A percentile compares a stretch with the other conserved stretches of the same genome.
These are phyloP conservation scores for Hormaphis cornu DNA, from an alignment of 1,140 invertebrate species.

Conservation along the genomic window DNA sequence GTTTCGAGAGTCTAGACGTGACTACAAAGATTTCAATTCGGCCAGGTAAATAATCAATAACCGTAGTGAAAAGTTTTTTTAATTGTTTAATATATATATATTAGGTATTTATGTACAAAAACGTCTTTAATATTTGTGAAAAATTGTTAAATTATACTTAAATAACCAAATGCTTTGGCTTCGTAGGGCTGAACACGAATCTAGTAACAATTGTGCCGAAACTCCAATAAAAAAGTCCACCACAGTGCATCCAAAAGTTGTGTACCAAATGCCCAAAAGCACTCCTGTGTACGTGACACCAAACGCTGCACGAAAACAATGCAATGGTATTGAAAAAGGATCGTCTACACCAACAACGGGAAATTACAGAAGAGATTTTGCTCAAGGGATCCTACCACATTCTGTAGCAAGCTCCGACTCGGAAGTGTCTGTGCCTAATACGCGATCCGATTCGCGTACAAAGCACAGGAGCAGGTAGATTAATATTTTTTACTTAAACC, in stretches of 20 bases:
- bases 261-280: conserved; percentile 48
- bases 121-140: too few species aligned
- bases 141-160: too few species aligned
- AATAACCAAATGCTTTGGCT: background rate
- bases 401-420: conserved; percentile 45
- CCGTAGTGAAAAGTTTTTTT: background rate
- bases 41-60: conserved; percentile 35
- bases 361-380: conserved; percentile 48
- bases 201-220: background rate
- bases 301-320: conserved; percentile 16
- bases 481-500: background rate
- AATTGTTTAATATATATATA: background rate
- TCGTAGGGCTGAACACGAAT: conserved; percentile 3
- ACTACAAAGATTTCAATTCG: conserved; percentile 48
- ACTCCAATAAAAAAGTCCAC: conserved; percentile 10
- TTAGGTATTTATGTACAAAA: too few species aligned
- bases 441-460: conserved; percentile 43
- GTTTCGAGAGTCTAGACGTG: conserved; percentile 43
- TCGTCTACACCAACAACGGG: conserved; percentile 37
- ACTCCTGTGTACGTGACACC: conserved; percentile 43
- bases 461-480: conserved; percentile 36
- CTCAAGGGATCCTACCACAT: conserved; percentile 44
- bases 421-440: conserved; percentile 45
- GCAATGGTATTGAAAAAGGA: conserved; percentile 34
- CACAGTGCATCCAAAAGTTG: conserved; percentile 45